Percentiles rank a stretch among this genome's conserved stretches.
Conservation (phyloP, 2,113 vertebrate species). For the Rhabdornis inornatus region DNA sequence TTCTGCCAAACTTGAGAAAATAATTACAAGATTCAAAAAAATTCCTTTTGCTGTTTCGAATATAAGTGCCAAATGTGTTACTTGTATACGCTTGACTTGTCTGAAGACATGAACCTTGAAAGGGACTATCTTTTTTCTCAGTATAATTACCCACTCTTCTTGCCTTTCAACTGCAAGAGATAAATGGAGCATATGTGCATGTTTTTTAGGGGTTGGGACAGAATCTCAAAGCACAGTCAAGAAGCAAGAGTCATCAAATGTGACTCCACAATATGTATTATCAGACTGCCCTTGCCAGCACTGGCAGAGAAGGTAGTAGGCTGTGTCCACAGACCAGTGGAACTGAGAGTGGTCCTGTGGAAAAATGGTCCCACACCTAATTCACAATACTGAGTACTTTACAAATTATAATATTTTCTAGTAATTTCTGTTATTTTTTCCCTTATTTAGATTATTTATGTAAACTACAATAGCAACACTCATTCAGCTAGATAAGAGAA, state of each 20-base stretch:
- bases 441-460: background rate
- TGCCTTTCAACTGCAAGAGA: constrained; percentile 5
- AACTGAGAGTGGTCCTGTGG: background rate
- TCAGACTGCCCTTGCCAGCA: background rate
- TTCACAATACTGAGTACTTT: background rate
- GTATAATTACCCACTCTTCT: constrained; percentile 49
- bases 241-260: background rate
- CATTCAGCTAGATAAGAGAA: background rate
- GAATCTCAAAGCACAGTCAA: background rate
- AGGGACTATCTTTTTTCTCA: constrained; percentile 5
- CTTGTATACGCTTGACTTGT: constrained; percentile 31
- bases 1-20: constrained; percentile 57
- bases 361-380: background rate
- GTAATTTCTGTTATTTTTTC: background rate
- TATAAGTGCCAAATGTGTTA: constrained; percentile 7
- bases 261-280: background rate
- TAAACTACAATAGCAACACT: background rate
- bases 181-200: constrained; percentile 17
- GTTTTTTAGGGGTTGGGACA: background rate
- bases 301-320: background rate
- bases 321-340: background rate
- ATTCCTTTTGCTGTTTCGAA: constrained; percentile 33
- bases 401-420: background rate
- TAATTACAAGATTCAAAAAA: constrained; percentile 57
- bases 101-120: constrained; percentile 37